These are phyloP conservation scores for Ceratotherium simum DNA, from an alignment of 2,113 vertebrate species.

Conservation along the genomic window DNA sequence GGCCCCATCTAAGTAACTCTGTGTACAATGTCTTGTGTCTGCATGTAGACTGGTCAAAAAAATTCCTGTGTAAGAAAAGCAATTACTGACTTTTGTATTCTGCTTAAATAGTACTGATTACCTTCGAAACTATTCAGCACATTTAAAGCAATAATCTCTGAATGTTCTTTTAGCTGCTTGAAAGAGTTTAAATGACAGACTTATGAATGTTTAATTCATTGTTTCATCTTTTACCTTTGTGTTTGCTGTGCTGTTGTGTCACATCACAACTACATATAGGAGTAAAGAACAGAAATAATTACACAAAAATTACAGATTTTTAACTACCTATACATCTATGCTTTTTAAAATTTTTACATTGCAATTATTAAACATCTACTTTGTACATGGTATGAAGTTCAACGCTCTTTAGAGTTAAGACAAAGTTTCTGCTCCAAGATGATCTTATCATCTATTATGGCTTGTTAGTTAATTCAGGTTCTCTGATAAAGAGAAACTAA, in stretches of 20 bases:
- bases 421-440: neutral
- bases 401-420: neutral
- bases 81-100: slow-evolving; percentile 1
- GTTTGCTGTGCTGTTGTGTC: neutral
- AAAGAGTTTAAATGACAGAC: neutral
- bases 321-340: neutral
- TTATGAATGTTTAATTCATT: neutral
- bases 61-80: neutral
- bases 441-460: neutral
- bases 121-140: neutral
- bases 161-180: neutral
- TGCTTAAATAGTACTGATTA: neutral
- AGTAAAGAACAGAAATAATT: neutral
- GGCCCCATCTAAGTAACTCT: neutral
- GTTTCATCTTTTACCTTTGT: neutral
- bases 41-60: neutral
- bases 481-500: neutral
- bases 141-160: neutral
- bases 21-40: neutral
- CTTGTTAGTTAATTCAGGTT: neutral
- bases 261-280: neutral
- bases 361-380: neutral
- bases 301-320: neutral
- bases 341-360: neutral
- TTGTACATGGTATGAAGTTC: neutral